A percentile compares a stretch with the other conserved stretches of the same genome.
These are phyloP conservation scores for Priocnemis perturbator DNA, from an alignment of 2,888 invertebrate genomes.

Conservation along the genomic window DNA sequence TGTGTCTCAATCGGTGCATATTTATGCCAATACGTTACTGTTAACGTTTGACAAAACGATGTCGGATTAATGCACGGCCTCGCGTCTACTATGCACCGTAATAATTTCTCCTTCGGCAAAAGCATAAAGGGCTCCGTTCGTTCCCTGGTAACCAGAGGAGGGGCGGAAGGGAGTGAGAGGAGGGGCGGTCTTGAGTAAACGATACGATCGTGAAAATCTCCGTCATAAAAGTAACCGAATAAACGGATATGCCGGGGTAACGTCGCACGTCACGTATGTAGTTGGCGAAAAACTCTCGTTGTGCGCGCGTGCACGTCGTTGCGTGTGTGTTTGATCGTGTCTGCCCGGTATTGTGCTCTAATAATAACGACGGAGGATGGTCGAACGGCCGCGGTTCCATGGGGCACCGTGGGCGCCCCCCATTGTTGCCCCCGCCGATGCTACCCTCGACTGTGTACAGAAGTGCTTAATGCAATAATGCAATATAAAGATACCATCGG, in stretches of 20 bases:
- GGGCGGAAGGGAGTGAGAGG: too few relatives aligned
- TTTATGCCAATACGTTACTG: too few relatives aligned
- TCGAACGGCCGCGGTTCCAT: constrained; percentile 31
- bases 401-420: constrained; percentile 14
- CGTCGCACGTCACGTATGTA: constrained; percentile 14
- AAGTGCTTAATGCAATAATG: constrained; percentile 74
- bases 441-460: constrained; percentile 66
- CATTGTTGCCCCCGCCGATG: constrained; percentile 61
- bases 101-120: constrained; percentile 35
- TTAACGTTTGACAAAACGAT: neutral
- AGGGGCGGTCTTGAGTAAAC: constrained; percentile 28
- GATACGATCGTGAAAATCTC: constrained; percentile 19
- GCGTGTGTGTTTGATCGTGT: constrained; percentile 57
- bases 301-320: constrained; percentile 39
- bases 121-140: constrained; percentile 33
- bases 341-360: constrained; percentile 46
- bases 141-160: constrained; percentile 19
- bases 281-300: constrained; percentile 26
- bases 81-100: constrained; percentile 4
- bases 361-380: constrained; percentile 50
- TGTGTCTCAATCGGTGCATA: too few relatives aligned
- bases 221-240: constrained; percentile 31
- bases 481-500: constrained; percentile 72
- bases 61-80: neutral
- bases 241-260: constrained; percentile 18